Conservation (phyloP, 2,797 vertebrate genomes). For the Acrossocheilus fasciatus region DNA sequence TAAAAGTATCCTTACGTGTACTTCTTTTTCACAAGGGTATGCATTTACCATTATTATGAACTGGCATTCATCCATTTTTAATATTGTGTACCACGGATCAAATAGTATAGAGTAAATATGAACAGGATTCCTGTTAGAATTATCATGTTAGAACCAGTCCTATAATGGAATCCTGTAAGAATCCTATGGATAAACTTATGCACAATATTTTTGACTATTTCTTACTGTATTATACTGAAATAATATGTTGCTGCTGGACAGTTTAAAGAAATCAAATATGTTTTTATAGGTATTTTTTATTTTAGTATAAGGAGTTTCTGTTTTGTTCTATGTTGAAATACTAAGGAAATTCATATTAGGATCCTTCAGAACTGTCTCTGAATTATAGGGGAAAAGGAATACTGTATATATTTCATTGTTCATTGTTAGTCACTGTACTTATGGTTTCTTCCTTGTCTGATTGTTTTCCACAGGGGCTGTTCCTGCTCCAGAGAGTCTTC, state of each 20-base stretch:
- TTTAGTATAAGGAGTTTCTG: no score
- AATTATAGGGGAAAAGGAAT: not conserved
- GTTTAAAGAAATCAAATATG: not conserved
- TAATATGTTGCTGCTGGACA: not conserved
- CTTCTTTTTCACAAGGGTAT: no score
- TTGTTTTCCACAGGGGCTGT: constrained; percentile 76
- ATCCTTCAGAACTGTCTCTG: not conserved
- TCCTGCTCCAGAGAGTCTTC: constrained; percentile 81
- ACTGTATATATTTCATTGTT: not conserved
- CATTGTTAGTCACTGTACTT: constrained; percentile 4
- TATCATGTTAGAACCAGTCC: not conserved
- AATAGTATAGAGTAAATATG: no score
- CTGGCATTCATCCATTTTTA: not conserved
- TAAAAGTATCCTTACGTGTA: no score
- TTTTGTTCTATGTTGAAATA: not conserved
- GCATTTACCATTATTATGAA: not conserved
- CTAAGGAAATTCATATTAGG: not conserved
- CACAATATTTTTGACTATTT: no score
- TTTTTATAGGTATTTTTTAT: no score
- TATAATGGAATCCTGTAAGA: not conserved
- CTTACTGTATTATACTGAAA: no score
- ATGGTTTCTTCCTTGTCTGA: not conserved
- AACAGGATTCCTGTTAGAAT: not conserved
- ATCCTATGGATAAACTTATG: not conserved
- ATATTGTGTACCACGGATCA: not conserved